A percentile compares a stretch with the other conserved stretches of the same genome.
phyloP scores from a whole-genome alignment of 1,140 invertebrate species.

The Ceratitis capitata region DNA sequence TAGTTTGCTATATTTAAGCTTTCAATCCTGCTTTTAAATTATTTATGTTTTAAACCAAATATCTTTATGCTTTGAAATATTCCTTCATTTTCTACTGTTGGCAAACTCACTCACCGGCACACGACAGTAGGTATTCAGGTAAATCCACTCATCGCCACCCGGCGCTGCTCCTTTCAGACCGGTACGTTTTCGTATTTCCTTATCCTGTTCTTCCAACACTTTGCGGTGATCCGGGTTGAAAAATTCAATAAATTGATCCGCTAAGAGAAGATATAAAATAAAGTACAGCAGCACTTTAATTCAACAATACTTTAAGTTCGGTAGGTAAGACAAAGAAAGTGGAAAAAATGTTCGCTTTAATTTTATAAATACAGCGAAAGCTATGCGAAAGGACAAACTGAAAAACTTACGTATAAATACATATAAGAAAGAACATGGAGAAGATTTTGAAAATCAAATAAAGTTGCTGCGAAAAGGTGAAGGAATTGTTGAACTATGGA shows the following conservation, averaged over 20 bases:
- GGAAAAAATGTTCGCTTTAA: neutral
- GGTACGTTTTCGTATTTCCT: constrained; percentile 68
- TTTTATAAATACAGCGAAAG: neutral
- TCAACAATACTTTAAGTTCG: neutral
- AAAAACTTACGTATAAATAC: neutral
- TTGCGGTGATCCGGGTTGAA: constrained; percentile 74
- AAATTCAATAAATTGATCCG: constrained; percentile 73
- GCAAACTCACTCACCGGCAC: constrained; percentile 71
- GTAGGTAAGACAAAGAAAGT: neutral
- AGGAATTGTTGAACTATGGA: too few species aligned
- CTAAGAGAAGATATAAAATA: constrained; percentile 46
- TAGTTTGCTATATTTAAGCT: neutral
- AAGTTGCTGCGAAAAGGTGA: neutral
- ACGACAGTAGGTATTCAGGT: constrained; percentile 80
- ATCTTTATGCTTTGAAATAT: neutral
- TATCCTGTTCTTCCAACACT: constrained; percentile 73
- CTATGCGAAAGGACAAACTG: neutral
- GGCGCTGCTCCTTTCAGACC: constrained; percentile 71
- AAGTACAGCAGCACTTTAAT: neutral
- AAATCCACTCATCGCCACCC: constrained; percentile 78
- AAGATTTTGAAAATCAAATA: neutral
- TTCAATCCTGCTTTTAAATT: too few species aligned
- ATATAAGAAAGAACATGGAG: neutral
- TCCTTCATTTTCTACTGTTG: neutral
- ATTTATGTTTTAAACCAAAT: neutral